Evolutionary conservation across 2,113 vertebrate genomes (phyloP).

Genomic region (Sinosuthora webbiana): DNA sequence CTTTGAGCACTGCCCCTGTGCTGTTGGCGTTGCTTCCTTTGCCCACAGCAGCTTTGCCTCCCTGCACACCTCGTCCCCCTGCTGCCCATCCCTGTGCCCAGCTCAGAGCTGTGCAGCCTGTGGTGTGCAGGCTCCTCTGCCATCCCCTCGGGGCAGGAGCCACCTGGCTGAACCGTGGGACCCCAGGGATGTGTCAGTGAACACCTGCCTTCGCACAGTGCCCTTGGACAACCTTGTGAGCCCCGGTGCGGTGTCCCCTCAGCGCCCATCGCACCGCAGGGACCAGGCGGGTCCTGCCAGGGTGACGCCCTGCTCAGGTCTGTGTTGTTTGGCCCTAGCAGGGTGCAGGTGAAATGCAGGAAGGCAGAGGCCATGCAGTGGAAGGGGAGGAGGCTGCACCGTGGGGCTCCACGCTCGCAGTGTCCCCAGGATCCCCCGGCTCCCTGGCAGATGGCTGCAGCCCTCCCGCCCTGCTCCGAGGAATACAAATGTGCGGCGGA

Average conservation of each 20-base stretch:
- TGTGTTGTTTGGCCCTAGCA: neutral
- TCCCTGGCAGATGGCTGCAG: constrained; percentile 40
- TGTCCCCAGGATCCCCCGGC: neutral
- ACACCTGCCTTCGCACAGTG: accelerated
- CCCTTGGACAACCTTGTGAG: neutral
- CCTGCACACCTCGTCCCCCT: neutral
- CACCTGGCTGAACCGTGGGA: neutral
- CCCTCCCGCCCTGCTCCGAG: neutral
- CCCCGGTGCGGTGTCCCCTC: accelerated
- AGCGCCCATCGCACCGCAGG: accelerated
- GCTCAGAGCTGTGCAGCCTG: neutral
- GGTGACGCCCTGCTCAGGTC: neutral
- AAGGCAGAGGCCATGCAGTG: neutral
- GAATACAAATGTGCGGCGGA: constrained; percentile 37
- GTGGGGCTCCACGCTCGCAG: accelerated
- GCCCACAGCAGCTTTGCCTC: neutral
- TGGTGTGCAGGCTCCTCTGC: neutral
- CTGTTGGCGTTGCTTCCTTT: neutral
- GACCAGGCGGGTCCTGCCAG: accelerated
- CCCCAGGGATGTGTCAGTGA: neutral
- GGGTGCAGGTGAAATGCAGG: neutral
- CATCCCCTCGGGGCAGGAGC: neutral
- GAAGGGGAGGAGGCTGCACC: neutral
- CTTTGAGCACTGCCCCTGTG: neutral
- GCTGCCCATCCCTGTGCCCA: neutral